phyloP scores from a whole-genome alignment of 2,888 invertebrate species.

The Taenaris catops region DNA sequence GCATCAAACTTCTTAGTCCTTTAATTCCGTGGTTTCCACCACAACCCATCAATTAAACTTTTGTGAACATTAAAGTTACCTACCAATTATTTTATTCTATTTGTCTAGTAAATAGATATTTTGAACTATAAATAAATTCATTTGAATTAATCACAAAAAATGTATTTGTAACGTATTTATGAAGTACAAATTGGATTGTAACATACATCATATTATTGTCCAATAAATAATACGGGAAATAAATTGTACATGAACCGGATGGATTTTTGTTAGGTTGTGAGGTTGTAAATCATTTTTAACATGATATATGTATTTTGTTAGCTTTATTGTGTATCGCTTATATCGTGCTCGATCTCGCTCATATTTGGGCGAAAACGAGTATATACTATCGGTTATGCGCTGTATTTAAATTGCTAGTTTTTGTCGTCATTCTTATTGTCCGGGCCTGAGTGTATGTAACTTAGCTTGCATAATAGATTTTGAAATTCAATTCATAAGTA shows the following conservation, averaged over 20 bases:
- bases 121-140: too few species aligned
- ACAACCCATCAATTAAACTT: too few species aligned
- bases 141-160: too few species aligned
- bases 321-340: conserved; percentile 55
- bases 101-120: too few species aligned
- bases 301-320: conserved; percentile 70
- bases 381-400: conserved; percentile 30
- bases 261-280: conserved; percentile 70
- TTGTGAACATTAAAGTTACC: too few species aligned
- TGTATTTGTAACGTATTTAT: too few species aligned
- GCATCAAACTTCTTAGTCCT: too few species aligned
- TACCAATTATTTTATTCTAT: too few species aligned
- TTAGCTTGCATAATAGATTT: conserved; percentile 54
- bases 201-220: neutral
- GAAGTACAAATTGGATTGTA: conserved; percentile 13
- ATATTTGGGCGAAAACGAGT: conserved; percentile 38
- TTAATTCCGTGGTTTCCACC: too few species aligned
- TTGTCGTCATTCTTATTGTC: conserved; percentile 29
- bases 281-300: conserved; percentile 78
- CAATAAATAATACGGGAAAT: conserved; percentile 41
- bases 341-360: conserved; percentile 38
- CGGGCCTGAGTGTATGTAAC: conserved; percentile 51
- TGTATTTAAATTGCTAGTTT: conserved; percentile 63
- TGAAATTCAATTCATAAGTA: conserved; percentile 40
- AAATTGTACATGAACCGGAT: conserved; percentile 60